phyloP scores from a whole-genome alignment of 2,888 invertebrate genomes.

The Callyntrura sp. region DNA sequence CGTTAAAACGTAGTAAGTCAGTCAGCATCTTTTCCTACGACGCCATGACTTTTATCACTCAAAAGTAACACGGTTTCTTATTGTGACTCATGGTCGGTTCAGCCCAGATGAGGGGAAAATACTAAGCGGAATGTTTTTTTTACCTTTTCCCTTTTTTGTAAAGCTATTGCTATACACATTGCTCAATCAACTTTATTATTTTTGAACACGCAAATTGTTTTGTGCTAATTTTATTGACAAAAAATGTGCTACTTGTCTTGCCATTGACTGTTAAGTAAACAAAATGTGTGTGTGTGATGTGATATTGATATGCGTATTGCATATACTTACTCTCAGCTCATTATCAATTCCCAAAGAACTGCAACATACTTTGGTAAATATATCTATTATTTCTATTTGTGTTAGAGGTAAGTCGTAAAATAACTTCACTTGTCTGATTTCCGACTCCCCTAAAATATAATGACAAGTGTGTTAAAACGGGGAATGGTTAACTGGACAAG shows the following conservation, averaged over 20 bases:
- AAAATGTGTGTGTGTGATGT: too few species aligned
- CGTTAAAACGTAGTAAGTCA: slow-evolving; percentile 27
- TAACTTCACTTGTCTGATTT: slow-evolving; percentile 13
- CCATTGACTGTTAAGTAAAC: neutral
- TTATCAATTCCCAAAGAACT: slow-evolving; percentile 15
- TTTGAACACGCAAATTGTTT: slow-evolving; percentile 28
- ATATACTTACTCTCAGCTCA: too few species aligned
- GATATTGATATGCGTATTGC: neutral
- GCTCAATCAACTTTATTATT: slow-evolving; percentile 6
- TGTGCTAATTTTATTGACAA: slow-evolving; percentile 43
- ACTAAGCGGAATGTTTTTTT: neutral
- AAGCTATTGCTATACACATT: neutral
- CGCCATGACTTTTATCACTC: neutral
- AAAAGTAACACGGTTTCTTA: neutral
- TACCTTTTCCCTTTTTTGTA: slow-evolving; percentile 20
- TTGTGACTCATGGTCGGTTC: neutral
- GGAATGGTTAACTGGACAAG: neutral
- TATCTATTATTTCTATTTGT: too few species aligned
- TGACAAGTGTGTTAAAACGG: slow-evolving; percentile 31
- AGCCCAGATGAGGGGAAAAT: neutral
- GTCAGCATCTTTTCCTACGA: slow-evolving; percentile 5
- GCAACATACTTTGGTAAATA: neutral
- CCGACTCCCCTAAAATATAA: slow-evolving; percentile 39
- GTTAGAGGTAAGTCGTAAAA: neutral
- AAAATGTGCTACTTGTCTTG: slow-evolving; percentile 9